These are phyloP conservation scores for Odontamblyopus lacepedii DNA, from an alignment of 2,797 vertebrate genomes.

Conservation along the genomic window DNA sequence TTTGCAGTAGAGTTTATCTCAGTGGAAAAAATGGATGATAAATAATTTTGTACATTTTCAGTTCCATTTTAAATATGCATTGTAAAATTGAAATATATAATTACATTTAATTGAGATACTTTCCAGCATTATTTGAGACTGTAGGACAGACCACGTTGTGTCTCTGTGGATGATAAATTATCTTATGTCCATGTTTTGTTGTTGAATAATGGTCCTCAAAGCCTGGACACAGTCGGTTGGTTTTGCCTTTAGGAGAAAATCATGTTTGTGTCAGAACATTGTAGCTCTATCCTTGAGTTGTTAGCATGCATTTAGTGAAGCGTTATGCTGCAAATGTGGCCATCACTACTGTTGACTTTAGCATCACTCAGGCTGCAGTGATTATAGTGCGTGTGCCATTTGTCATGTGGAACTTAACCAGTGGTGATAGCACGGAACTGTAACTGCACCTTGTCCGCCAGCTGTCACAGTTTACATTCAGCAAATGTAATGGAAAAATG, in stretches of 20 bases:
- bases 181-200: not conserved
- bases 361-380: conserved; percentile 44
- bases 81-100: too few relatives aligned
- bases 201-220: conserved; percentile 10
- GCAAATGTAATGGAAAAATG: not conserved
- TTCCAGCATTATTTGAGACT: too few relatives aligned
- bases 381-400: conserved; percentile 38
- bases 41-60: too few relatives aligned
- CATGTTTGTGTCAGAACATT: conserved; percentile 26
- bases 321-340: conserved; percentile 32
- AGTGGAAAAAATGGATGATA: too few relatives aligned
- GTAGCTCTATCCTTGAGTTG: conserved; percentile 38
- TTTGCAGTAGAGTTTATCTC: too few relatives aligned
- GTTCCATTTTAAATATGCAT: too few relatives aligned
- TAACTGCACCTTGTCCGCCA: not conserved
- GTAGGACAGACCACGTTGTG: not conserved
- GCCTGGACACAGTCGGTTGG: conserved; percentile 10
- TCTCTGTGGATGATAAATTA: conserved; percentile 14
- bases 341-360: conserved; percentile 34
- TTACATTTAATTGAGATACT: too few relatives aligned
- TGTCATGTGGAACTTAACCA: conserved; percentile 22
- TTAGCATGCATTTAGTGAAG: conserved; percentile 26
- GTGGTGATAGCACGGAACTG: conserved; percentile 36
- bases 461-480: not conserved
- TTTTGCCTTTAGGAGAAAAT: conserved; percentile 9